Percentiles rank a stretch among this genome's conserved stretches.
phyloP scores from a whole-genome alignment of 2,888 invertebrate genomes.

The Oscheius sp. region DNA sequence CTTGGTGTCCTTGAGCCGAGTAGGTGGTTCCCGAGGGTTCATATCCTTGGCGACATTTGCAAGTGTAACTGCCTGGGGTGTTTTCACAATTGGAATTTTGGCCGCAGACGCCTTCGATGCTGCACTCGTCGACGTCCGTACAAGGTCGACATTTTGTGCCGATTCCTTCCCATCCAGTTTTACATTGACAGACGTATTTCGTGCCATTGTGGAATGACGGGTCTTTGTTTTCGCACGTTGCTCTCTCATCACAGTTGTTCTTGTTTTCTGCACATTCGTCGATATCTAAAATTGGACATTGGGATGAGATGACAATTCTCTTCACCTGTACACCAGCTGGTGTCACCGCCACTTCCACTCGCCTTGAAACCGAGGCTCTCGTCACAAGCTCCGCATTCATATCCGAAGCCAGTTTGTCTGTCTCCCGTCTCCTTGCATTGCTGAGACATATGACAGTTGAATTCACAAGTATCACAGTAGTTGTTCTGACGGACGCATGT shows the following conservation, averaged over 20 bases:
- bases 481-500: too few relatives aligned
- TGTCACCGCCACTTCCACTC: too few relatives aligned
- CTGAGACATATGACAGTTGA: slow-evolving; percentile 32
- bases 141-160: slow-evolving; percentile 31
- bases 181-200: slow-evolving; percentile 30
- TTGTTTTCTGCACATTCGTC: slow-evolving; percentile 16
- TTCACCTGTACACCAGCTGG: too few relatives aligned
- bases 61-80: slow-evolving; percentile 45
- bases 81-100: slow-evolving; percentile 6
- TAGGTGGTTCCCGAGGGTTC: slow-evolving; percentile 53
- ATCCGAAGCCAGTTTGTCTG: background rate
- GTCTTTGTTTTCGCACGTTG: slow-evolving; percentile 15
- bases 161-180: background rate
- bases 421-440: background rate
- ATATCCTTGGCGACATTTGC: slow-evolving; percentile 64
- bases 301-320: too few relatives aligned
- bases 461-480: slow-evolving; percentile 23
- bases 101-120: slow-evolving; percentile 60
- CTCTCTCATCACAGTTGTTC: slow-evolving; percentile 17
- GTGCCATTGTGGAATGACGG: background rate
- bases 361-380: background rate
- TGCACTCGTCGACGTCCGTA: slow-evolving; percentile 85
- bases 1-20: too few relatives aligned
- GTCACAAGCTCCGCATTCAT: slow-evolving; percentile 11
- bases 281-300: slow-evolving; percentile 18